A percentile compares a stretch with the other conserved stretches of the same genome.
Conservation (phyloP, 2,888 invertebrate genomes). For the Gibbula magus region DNA sequence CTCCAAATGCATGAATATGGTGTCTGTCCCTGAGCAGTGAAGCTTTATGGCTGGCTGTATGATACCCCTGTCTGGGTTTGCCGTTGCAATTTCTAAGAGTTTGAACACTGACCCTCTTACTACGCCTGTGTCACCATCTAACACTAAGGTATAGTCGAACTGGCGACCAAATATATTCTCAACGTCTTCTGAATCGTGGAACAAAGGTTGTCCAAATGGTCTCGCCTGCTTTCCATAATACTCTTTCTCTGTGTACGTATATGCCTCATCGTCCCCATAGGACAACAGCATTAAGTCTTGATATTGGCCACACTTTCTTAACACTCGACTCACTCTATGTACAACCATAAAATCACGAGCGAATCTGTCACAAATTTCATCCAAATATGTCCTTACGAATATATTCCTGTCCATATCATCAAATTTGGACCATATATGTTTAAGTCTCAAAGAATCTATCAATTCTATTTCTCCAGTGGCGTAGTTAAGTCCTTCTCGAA, state of each 20-base stretch:
- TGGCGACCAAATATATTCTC: conserved; percentile 60
- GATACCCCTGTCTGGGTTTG: conserved; percentile 64
- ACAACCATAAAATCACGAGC: conserved; percentile 67
- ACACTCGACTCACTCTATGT: conserved; percentile 62
- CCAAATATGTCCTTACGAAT: conserved; percentile 63
- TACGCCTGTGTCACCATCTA: conserved; percentile 67
- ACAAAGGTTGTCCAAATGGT: conserved; percentile 57
- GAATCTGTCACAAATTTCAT: conserved; percentile 61
- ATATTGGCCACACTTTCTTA: conserved; percentile 69
- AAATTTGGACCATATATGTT: conserved; percentile 62
- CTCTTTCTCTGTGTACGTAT: conserved; percentile 58
- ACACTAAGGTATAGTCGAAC: conserved; percentile 66
- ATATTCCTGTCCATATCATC: conserved; percentile 50
- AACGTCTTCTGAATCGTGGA: conserved; percentile 62
- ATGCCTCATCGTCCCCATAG: conserved; percentile 62
- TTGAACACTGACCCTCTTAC: conserved; percentile 58
- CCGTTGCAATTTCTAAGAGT: conserved; percentile 63
- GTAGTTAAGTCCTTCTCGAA: conserved; percentile 59
- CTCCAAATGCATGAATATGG: conserved; percentile 68
- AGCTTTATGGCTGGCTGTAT: conserved; percentile 68
- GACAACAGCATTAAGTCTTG: conserved; percentile 69
- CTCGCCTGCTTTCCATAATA: conserved; percentile 61
- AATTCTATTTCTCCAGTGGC: conserved; percentile 52
- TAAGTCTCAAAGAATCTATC: conserved; percentile 53
- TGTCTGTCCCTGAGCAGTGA: conserved; percentile 54